These are phyloP conservation scores for Philypnodon macrostomus DNA, from an alignment of 2,797 vertebrate species.

Conservation along the genomic window DNA sequence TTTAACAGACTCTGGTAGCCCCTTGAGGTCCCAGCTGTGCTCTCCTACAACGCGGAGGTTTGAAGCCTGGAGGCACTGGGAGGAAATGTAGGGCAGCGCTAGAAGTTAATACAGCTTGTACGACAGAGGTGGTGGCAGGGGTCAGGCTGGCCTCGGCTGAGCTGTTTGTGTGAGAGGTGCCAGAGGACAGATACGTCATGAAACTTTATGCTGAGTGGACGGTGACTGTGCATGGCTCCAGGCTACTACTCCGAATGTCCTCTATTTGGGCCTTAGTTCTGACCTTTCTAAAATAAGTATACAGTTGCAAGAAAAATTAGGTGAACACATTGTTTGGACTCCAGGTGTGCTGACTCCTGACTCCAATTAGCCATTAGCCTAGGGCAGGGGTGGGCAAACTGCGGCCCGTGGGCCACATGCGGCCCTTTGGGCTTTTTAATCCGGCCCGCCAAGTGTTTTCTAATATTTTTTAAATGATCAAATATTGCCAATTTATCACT, in stretches of 20 bases:
- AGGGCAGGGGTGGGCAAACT: too few relatives aligned
- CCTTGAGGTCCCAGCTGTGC: conserved; percentile 19
- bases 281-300: too few relatives aligned
- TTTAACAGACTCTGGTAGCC: conserved; percentile 16
- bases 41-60: conserved; percentile 1
- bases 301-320: too few relatives aligned
- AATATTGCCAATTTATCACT: too few relatives aligned
- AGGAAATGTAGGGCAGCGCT: conserved; percentile 5
- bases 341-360: too few relatives aligned
- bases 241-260: not conserved
- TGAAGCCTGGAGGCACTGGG: conserved; percentile 26
- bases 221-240: not conserved
- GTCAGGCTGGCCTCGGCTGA: conserved; percentile 4
- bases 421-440: too few relatives aligned
- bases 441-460: too few relatives aligned
- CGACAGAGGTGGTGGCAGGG: conserved; percentile 6
- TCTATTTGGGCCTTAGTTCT: not conserved
- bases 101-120: conserved; percentile 7
- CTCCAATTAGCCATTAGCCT: too few relatives aligned
- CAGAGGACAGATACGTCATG: conserved; percentile 4
- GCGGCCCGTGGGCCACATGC: too few relatives aligned
- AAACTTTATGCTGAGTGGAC: conserved; percentile 5
- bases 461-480: too few relatives aligned
- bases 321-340: too few relatives aligned
- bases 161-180: conserved; percentile 5